Conservation (phyloP, 2,888 invertebrate species). For the Cantharis rustica region DNA sequence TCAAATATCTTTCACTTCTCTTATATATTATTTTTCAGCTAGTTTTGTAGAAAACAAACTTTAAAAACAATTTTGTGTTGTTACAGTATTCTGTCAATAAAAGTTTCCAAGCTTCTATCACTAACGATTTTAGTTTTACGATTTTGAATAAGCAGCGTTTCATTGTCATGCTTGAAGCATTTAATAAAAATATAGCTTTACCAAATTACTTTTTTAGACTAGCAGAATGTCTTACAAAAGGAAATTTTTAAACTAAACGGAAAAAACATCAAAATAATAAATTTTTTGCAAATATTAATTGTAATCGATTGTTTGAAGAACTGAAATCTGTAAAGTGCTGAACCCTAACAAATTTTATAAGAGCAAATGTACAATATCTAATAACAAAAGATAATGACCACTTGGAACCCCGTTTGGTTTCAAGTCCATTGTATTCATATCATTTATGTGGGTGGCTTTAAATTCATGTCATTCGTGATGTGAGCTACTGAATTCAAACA, state of each 20-base stretch:
- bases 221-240: background rate
- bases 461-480: conserved; percentile 10
- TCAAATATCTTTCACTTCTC: background rate
- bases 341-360: background rate
- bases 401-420: conserved; percentile 17
- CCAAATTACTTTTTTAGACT: background rate
- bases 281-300: background rate
- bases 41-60: background rate
- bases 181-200: background rate
- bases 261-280: background rate
- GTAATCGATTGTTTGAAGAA: background rate
- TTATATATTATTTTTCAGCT: background rate
- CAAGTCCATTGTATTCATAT: conserved; percentile 16
- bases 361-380: conserved; percentile 1
- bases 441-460: conserved; percentile 13
- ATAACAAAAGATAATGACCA: conserved; percentile 19
- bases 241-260: background rate
- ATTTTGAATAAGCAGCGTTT: background rate
- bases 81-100: background rate
- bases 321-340: background rate
- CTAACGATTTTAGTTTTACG: background rate
- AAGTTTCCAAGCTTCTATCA: background rate
- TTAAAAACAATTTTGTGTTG: background rate
- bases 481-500: conserved; percentile 4
- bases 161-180: background rate